These are phyloP conservation scores for Lacerta bilineata DNA, from an alignment of 2,797 vertebrate species.

Conservation along the genomic window DNA sequence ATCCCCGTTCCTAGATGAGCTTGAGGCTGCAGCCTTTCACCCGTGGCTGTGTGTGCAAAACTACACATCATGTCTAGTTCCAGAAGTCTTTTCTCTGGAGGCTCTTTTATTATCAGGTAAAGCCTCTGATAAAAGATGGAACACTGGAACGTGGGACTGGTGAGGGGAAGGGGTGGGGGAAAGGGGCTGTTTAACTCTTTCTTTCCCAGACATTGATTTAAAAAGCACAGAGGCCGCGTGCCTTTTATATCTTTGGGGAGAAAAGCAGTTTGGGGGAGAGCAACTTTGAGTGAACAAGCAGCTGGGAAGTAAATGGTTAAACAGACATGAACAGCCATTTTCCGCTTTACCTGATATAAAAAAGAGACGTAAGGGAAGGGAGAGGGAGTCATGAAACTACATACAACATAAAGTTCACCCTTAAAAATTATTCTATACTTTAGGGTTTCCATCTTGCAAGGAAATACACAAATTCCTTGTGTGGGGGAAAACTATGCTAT, in stretches of 20 bases:
- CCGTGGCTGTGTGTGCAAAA: neutral
- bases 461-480: conserved; percentile 16
- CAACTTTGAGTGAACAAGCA: neutral
- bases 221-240: too few species aligned
- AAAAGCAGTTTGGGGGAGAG: neutral
- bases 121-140: neutral
- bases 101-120: neutral
- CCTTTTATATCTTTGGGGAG: neutral
- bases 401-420: neutral
- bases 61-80: neutral
- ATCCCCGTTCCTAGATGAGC: neutral
- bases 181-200: conserved; percentile 1
- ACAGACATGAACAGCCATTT: neutral
- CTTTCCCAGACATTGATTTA: neutral
- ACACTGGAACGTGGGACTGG: neutral
- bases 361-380: too few species aligned
- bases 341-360: neutral
- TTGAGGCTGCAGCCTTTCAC: neutral
- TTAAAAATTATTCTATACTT: neutral
- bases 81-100: neutral
- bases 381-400: neutral
- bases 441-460: neutral
- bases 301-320: neutral
- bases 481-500: neutral
- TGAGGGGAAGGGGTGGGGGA: neutral